phyloP scores from a whole-genome alignment of 2,888 invertebrate species.

The Parnassius mnemosyne region DNA sequence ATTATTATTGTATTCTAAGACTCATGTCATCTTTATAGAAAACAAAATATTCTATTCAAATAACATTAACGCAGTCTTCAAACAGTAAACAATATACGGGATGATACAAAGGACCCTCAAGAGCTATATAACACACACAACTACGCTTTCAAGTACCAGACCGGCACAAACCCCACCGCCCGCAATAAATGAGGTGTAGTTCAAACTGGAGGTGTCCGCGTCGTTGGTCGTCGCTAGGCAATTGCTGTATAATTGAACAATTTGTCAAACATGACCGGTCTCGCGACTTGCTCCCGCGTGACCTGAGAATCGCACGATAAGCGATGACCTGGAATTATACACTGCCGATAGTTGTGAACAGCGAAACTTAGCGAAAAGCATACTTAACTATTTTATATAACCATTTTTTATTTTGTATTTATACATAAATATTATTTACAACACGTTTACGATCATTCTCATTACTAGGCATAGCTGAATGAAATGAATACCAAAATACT shows the following conservation, averaged over 20 bases:
- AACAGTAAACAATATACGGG: too few species aligned
- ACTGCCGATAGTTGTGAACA: background rate
- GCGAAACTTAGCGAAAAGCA: too few species aligned
- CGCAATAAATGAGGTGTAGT: slow-evolving; percentile 35
- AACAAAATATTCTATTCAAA: too few species aligned
- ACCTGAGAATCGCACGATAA: slow-evolving; percentile 18
- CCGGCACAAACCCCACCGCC: slow-evolving; percentile 5
- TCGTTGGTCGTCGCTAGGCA: slow-evolving; percentile 50
- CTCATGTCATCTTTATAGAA: too few species aligned
- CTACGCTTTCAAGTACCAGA: slow-evolving; percentile 6
- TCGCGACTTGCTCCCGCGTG: slow-evolving; percentile 30
- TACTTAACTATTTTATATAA: too few species aligned
- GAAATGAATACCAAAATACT: too few species aligned
- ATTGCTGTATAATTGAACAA: slow-evolving; percentile 57
- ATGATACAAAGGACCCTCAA: background rate
- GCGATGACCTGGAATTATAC: slow-evolving; percentile 11
- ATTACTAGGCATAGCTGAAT: too few species aligned
- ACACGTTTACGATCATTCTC: too few species aligned
- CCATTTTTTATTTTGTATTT: background rate
- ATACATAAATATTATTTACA: too few species aligned
- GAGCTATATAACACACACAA: background rate
- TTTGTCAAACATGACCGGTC: slow-evolving; percentile 49
- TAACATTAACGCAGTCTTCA: too few species aligned
- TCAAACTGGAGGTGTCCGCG: slow-evolving; percentile 32
- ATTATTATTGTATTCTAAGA: too few species aligned